Base-by-base conservation (phyloP, 2,797 vertebrate species). In the Bryconaethiops microstoma region DNA sequence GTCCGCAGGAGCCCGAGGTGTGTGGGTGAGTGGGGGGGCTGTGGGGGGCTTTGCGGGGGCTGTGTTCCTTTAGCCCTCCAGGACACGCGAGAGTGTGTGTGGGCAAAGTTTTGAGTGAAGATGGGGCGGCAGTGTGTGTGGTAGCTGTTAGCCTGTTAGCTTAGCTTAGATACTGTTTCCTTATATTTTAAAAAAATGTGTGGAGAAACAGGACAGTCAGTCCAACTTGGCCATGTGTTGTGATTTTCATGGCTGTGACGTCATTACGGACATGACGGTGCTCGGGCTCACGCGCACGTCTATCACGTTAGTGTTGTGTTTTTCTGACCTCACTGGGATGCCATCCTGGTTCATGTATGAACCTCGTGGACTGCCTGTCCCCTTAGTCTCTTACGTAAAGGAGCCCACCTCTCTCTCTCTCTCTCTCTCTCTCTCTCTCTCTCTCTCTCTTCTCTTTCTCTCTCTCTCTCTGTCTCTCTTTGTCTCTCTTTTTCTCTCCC, bases 231-330 rank as follows among this genome's bases (percentile, higher is more conserved):
- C 81, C 78, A 83, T 83, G 82, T 85, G 84, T 85, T 81, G 69
- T 80, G 64, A 83, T 85, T 81, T 75, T 79, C 76, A 54, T 48
- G 81, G 29, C 19, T 54, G 75, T 83, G 83, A 73, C 85, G 87
- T 92, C 91, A 92, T 91, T 88, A 90, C 89, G 87, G 59, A 0
- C 83, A 88, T 92, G 91, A 92, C 92, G 91, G 83, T 48, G 48
- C 10, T 52, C 48, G 48, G 13, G 4, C 35, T 52, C 10, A 52
- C 48, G 48, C 48, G 13, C 13, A 14, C 45, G 45, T 12, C 35
- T 35, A 35, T 35, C 35, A 35, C 2, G 35, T 35, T 35, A 35
- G 4, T 35, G 42, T 45, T 7, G 7, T 12, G 42, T 45, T 45
- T 45, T 45, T 45, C 42, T 55, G 17, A 55, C 89, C 88, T 79